Percentiles rank a stretch among this genome's conserved stretches.
phyloP scores from a whole-genome alignment of 1,140 invertebrate genomes.

The Lucilia sericata region DNA sequence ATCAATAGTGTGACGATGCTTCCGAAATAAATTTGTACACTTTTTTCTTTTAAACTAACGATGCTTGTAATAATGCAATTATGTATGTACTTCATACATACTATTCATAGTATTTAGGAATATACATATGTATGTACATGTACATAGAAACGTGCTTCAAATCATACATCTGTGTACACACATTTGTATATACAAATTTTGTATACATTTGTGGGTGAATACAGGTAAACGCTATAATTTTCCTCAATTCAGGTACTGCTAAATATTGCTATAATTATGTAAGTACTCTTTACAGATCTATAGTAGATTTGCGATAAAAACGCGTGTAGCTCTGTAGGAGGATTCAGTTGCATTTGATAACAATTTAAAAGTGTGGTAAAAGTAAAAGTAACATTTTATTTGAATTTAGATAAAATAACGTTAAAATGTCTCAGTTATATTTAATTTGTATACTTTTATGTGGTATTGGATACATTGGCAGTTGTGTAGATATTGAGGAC shows the following conservation, averaged over 20 bases:
- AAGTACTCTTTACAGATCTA: neutral
- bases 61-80: conserved; percentile 14
- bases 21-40: neutral
- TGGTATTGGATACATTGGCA: neutral
- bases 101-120: too few species aligned
- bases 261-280: too few species aligned
- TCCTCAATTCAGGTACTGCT: neutral
- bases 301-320: neutral
- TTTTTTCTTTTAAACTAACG: conserved; percentile 3
- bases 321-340: neutral
- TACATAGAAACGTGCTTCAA: too few species aligned
- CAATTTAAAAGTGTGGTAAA: neutral
- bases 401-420: neutral
- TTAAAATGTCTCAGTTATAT: neutral
- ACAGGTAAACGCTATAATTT: conserved; percentile 8
- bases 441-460: neutral
- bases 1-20: neutral
- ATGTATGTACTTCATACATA: neutral
- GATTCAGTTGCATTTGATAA: neutral
- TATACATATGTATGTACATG: neutral
- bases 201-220: too few species aligned
- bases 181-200: too few species aligned
- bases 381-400: neutral
- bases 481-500: neutral
- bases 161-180: too few species aligned